These are phyloP conservation scores for Scleropages formosus DNA, from an alignment of 2,797 vertebrate species.

Conservation along the genomic window DNA sequence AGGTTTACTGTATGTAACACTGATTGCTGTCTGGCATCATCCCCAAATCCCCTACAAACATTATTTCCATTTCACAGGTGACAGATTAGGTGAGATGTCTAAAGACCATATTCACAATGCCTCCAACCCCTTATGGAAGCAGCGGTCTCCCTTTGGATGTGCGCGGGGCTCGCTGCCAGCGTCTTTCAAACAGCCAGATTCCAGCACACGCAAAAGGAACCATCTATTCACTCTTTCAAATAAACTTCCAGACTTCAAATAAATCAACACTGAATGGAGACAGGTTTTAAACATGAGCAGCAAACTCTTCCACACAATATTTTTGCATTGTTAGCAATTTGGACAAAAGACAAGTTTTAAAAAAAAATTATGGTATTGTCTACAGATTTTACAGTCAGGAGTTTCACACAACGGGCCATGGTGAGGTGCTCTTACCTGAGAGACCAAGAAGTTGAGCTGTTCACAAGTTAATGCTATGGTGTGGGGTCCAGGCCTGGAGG, in stretches of 20 bases:
- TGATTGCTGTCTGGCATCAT: no score
- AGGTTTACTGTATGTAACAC: no score
- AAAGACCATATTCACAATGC: background rate
- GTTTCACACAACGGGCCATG: background rate
- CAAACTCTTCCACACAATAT: background rate
- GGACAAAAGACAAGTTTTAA: background rate
- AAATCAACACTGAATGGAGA: background rate
- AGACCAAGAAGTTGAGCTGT: background rate
- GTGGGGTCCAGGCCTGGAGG: background rate
- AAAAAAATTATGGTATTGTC: background rate
- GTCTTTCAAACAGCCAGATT: background rate
- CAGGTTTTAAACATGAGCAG: background rate
- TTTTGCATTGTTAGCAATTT: no score
- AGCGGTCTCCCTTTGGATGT: background rate
- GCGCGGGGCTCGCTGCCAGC: background rate
- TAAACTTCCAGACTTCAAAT: background rate
- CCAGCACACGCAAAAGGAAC: background rate
- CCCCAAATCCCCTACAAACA: background rate
- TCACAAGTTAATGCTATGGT: slow-evolving; percentile 7
- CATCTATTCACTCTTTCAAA: slow-evolving; percentile 4
- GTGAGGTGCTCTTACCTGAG: slow-evolving; percentile 49
- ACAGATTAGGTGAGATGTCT: background rate
- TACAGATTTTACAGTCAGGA: background rate
- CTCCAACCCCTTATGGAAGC: background rate
- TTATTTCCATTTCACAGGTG: no score